A percentile compares a stretch with the other conserved stretches of the same genome.
Evolutionary conservation across 2,888 invertebrate species (phyloP).

Genomic region (Agrypnus murinus): DNA sequence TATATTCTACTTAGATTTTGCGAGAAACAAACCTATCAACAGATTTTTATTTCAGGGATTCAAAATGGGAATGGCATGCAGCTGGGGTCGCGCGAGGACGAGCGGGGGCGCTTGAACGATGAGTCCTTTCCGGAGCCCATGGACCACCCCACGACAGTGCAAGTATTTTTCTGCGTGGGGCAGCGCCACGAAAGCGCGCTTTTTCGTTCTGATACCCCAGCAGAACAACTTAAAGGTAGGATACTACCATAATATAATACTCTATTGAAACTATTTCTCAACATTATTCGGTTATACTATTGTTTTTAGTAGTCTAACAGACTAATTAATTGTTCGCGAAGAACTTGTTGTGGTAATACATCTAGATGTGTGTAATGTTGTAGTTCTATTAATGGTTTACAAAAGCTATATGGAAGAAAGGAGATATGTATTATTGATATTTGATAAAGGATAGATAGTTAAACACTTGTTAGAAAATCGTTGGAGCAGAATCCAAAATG

Average conservation of each 20-base stretch:
- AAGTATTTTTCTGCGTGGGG: slow-evolving; percentile 70
- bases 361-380: no score
- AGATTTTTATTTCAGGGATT: slow-evolving; percentile 47
- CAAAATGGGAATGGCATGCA: slow-evolving; percentile 48
- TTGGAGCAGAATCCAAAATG: no score
- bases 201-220: slow-evolving; percentile 68
- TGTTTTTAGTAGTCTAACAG: no score
- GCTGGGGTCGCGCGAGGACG: slow-evolving; percentile 71
- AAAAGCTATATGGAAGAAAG: neutral
- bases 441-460: slow-evolving; percentile 4
- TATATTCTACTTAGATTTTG: no score
- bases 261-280: no score
- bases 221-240: slow-evolving; percentile 70
- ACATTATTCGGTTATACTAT: no score
- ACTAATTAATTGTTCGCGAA: no score
- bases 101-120: slow-evolving; percentile 75
- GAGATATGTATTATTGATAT: slow-evolving; percentile 11
- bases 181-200: slow-evolving; percentile 70
- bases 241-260: no score
- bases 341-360: no score
- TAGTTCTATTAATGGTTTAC: neutral
- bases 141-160: slow-evolving; percentile 73
- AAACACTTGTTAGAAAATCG: no score
- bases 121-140: slow-evolving; percentile 72
- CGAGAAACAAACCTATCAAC: no score